A percentile compares a stretch with the other conserved stretches of the same genome.
Conservation (phyloP, 2,888 invertebrate genomes). For the Hyalella azteca region DNA sequence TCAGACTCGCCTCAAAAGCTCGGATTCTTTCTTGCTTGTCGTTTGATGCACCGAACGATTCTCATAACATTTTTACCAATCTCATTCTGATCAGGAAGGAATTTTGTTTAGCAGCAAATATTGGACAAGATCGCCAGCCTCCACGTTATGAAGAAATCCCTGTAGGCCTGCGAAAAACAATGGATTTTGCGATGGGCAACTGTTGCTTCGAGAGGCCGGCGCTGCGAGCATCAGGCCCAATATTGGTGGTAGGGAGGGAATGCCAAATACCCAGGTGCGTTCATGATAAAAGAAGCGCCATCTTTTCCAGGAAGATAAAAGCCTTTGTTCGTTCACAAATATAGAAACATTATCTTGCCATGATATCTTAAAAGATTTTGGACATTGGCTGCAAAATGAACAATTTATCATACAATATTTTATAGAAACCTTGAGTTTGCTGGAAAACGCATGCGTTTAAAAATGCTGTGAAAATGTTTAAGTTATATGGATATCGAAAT, state of each 20-base stretch:
- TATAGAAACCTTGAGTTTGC: no score
- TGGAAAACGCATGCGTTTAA: no score
- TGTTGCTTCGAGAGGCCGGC: not conserved
- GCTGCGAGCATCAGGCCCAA: not conserved
- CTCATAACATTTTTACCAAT: not conserved
- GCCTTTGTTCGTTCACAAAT: not conserved
- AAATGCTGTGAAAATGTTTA: no score
- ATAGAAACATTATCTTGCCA: no score
- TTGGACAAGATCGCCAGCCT: not conserved
- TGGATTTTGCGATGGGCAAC: constrained; percentile 3
- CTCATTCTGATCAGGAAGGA: not conserved
- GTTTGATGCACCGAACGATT: no score
- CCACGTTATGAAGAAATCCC: constrained; percentile 10
- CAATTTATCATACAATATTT: no score
- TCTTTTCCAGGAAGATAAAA: not conserved
- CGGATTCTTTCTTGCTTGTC: no score
- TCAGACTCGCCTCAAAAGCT: no score
- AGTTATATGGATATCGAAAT: no score
- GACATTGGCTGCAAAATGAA: no score
- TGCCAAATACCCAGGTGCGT: not conserved
- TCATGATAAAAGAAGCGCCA: not conserved
- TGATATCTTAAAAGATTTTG: no score
- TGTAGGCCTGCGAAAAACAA: not conserved
- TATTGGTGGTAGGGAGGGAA: not conserved
- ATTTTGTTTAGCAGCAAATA: not conserved